Evolutionary conservation across 2,888 invertebrate species (phyloP), one percentile per base, ranked within the genome.

Genomic region (Leucophenga montana): DNA sequence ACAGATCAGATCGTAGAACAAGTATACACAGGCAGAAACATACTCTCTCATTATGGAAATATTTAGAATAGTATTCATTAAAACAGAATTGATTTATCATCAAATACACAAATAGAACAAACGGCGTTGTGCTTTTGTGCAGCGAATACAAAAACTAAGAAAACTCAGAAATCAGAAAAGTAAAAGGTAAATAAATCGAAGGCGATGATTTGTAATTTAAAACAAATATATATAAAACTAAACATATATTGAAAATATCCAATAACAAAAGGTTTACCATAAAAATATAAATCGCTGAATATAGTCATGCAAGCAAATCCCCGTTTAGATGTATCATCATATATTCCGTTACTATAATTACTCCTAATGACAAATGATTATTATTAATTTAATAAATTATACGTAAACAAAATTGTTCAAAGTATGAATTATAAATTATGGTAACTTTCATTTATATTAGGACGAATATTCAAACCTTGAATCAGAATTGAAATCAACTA

Each of bases 341-440:
- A 72, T 73, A 83, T 83, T 79, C 79, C 82, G 74, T 73, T 76
- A 69, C 75, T 80, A 77, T 73, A 39, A 39, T 39, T 11, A 39
- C 39, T 67, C 16, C 57, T 61, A 59, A 75, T 74, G 71, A 83
- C 33, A 61, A 61, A 27, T 72, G 73, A 82, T 79, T 80, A 84
- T 75, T 78, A 79, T 77, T 74, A 80, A 82, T 72, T 75, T 80
- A 84, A 81, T 83, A 83, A 83, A 84, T 81, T 84, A 84, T 75
- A 77, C 73, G 83, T 84, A 79, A 80, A 70, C 67, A 78, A 69
- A 27, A 20, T 44, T 56, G 22, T 48, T 67, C 50, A 61, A 46
- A 39, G 39, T 8, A 39, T 39, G 11, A 39, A 39, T 39, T 39
- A 39, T 39, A 39, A 39, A 39, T 5, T 39, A 39, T 39, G 11